Evolutionary conservation across 2,888 invertebrate species (phyloP).

Genomic region (Ectemnius cavifrons): DNA sequence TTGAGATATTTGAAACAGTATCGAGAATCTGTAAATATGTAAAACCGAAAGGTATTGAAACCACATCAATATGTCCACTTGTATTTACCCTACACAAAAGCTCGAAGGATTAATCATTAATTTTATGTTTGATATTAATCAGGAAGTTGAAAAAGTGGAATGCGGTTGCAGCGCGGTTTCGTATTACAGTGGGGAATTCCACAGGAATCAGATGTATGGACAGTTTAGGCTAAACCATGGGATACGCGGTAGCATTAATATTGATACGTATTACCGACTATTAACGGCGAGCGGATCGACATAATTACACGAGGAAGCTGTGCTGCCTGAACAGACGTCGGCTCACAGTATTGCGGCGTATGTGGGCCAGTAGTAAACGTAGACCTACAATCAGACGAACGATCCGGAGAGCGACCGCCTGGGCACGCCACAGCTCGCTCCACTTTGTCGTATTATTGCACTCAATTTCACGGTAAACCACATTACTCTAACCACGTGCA

Average conservation of each 20-base stretch:
- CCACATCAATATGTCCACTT: too few species aligned
- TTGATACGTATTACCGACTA: conserved; percentile 60
- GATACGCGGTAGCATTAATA: conserved; percentile 51
- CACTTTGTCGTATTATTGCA: conserved; percentile 46
- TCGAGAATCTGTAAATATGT: too few species aligned
- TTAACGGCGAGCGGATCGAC: conserved; percentile 60
- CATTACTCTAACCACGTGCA: conserved; percentile 1
- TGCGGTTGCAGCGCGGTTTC: background rate
- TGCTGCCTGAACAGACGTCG: conserved; percentile 54
- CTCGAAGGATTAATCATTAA: too few species aligned
- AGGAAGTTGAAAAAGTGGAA: background rate
- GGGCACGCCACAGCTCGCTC: conserved; percentile 16
- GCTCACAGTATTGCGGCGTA: conserved; percentile 50
- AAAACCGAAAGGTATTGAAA: too few species aligned
- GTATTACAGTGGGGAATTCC: conserved; percentile 17
- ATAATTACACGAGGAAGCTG: conserved; percentile 55
- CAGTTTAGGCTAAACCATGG: conserved; percentile 49
- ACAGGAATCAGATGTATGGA: conserved; percentile 28
- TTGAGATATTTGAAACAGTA: too few species aligned
- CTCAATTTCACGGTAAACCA: conserved; percentile 28
- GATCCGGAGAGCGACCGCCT: conserved; percentile 9
- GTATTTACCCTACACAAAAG: too few species aligned
- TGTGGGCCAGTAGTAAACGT: conserved; percentile 48
- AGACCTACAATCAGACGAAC: conserved; percentile 44
- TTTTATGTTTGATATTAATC: background rate